Percentiles rank a stretch among this genome's conserved stretches.
These are phyloP conservation scores for Orius insidiosus DNA, from an alignment of 1,140 invertebrate species.

Conservation along the genomic window DNA sequence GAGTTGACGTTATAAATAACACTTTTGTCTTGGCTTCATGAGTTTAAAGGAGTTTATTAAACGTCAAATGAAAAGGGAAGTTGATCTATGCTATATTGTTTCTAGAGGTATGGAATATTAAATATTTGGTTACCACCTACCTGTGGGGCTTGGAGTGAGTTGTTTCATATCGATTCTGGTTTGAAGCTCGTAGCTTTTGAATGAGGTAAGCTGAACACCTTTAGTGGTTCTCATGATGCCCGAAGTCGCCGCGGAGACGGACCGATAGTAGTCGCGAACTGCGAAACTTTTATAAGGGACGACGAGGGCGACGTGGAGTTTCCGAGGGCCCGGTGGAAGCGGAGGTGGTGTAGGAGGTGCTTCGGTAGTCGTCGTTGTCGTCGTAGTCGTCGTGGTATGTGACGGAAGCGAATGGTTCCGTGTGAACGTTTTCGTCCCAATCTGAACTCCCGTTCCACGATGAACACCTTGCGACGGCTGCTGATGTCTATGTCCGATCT, in stretches of 20 bases:
- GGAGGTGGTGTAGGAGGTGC: constrained; percentile 1
- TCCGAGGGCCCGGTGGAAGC: background rate
- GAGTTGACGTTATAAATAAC: too few species aligned
- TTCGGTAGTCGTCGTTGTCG: constrained; percentile 1
- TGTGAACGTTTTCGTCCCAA: constrained; percentile 3
- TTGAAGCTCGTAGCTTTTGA: constrained; percentile 48
- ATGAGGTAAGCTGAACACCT: constrained; percentile 37
- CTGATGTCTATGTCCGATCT: constrained; percentile 9
- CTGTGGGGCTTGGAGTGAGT: constrained; percentile 58
- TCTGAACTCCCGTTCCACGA: constrained; percentile 14
- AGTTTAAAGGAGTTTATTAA: too few species aligned
- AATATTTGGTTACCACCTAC: too few species aligned
- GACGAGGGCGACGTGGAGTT: constrained; percentile 17
- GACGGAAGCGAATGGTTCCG: constrained; percentile 1
- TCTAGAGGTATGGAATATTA: too few species aligned
- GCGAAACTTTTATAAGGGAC: constrained; percentile 58
- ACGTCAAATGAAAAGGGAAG: too few species aligned
- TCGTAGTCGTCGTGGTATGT: constrained; percentile 11
- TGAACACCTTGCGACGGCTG: background rate
- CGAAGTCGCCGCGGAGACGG: constrained; percentile 44
- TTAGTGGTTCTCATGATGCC: constrained; percentile 34
- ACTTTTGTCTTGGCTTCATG: too few species aligned
- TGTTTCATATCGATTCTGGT: constrained; percentile 51
- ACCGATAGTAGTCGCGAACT: constrained; percentile 50
- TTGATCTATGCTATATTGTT: too few species aligned